Conservation (phyloP, 2,113 vertebrate genomes). For the Parotia lawesii region DNA sequence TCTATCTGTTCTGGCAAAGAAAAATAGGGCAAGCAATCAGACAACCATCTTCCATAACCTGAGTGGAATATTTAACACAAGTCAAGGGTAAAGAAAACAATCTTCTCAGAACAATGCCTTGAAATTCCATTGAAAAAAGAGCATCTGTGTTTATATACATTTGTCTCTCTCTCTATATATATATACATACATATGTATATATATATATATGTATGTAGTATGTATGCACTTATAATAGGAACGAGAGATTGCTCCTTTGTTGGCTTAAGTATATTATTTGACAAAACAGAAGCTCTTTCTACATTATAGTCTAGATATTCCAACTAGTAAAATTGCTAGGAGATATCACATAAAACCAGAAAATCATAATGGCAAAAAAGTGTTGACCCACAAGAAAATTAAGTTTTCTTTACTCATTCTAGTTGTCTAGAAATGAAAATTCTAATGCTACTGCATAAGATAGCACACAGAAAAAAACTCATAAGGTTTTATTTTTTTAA, state of each 20-base stretch:
- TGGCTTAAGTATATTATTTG: background rate
- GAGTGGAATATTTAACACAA: constrained; percentile 68
- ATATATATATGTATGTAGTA: fast-evolving
- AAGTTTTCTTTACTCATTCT: background rate
- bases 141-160: background rate
- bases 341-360: background rate
- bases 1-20: constrained; percentile 63
- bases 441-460: background rate
- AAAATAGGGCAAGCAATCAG: constrained; percentile 72
- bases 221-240: background rate
- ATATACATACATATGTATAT: fast-evolving
- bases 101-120: background rate
- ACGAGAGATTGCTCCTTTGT: background rate
- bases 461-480: background rate
- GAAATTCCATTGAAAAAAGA: background rate
- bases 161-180: too few relatives aligned
- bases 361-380: background rate
- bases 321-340: background rate
- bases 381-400: background rate
- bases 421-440: background rate
- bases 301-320: background rate
- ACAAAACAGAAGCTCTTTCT: background rate
- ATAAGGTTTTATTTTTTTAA: background rate
- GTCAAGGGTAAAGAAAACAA: constrained; percentile 68
- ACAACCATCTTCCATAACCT: constrained; percentile 55